Conservation (phyloP, 2,113 vertebrate genomes). For the Catharus minimus region DNA sequence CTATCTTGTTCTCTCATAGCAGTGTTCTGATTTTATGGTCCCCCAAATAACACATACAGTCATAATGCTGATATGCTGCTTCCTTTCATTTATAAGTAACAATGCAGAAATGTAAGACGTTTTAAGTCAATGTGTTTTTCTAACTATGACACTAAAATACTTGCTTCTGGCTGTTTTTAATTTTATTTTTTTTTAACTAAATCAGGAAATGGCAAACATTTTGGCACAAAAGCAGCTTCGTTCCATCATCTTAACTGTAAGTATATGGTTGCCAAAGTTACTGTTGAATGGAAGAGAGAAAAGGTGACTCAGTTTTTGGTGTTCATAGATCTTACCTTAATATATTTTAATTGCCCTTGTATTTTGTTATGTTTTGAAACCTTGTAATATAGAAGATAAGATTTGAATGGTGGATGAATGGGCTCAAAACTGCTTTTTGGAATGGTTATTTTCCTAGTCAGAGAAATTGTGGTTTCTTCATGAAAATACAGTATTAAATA, state of each 20-base stretch:
- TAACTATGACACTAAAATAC: background rate
- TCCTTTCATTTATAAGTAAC: background rate
- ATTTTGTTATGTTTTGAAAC: background rate
- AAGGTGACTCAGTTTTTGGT: background rate
- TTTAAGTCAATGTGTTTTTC: background rate
- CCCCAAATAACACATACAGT: background rate
- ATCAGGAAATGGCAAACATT: slow-evolving; percentile 97
- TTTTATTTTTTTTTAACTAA: background rate
- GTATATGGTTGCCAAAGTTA: slow-evolving; percentile 54
- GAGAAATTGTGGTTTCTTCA: background rate
- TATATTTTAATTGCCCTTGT: background rate
- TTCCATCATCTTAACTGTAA: slow-evolving; percentile 93
- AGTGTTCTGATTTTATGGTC: background rate
- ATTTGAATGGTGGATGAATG: background rate
- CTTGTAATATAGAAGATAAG: background rate
- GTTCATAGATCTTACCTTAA: background rate
- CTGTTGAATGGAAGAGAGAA: background rate
- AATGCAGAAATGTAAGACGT: background rate
- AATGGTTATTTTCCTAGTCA: background rate
- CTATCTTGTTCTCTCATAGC: background rate
- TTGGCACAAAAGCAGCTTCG: slow-evolving; percentile 96
- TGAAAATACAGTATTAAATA: background rate
- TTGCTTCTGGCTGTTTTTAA: background rate
- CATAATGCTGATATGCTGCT: background rate
- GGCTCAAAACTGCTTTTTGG: background rate